Conservation (phyloP, 2,888 invertebrate genomes). For the Watsonalla binaria region DNA sequence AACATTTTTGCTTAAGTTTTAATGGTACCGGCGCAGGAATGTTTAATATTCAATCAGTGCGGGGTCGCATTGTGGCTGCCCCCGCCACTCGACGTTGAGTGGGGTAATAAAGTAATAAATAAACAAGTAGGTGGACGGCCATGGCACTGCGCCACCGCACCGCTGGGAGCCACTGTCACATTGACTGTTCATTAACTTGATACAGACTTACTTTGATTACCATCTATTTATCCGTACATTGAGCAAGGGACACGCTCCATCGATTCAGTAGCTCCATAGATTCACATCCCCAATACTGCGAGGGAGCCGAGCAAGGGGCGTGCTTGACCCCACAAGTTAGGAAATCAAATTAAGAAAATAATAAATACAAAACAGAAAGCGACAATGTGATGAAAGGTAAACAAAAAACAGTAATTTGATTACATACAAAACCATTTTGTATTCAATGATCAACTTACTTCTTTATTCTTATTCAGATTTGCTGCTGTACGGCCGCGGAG, state of each 20-base stretch:
- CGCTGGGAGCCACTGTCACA: conserved; percentile 26
- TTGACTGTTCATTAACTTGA: conserved; percentile 22
- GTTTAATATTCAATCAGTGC: conserved; percentile 66
- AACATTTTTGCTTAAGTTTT: conserved; percentile 24
- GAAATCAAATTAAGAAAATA: not conserved
- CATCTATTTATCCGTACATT: not conserved
- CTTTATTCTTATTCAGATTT: too few relatives aligned
- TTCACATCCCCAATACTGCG: not conserved
- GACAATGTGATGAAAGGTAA: not conserved
- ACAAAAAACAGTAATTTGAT: not conserved
- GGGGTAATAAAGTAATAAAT: conserved; percentile 69
- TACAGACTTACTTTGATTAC: conserved; percentile 10
- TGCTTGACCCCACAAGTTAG: not conserved
- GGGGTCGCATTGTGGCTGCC: conserved; percentile 58
- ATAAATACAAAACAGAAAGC: not conserved
- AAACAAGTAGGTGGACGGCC: conserved; percentile 53
- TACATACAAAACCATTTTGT: not conserved
- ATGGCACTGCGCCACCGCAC: conserved; percentile 17
- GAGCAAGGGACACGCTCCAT: not conserved
- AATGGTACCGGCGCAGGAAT: conserved; percentile 36
- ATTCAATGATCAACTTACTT: too few relatives aligned
- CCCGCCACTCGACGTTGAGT: conserved; percentile 61
- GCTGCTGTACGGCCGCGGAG: too few relatives aligned
- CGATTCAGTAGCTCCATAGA: not conserved
- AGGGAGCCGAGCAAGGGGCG: not conserved